Percentiles rank a stretch among this genome's conserved stretches.
phyloP scores from a whole-genome alignment of 2,113 vertebrate genomes.

The Irena cyanogastra region DNA sequence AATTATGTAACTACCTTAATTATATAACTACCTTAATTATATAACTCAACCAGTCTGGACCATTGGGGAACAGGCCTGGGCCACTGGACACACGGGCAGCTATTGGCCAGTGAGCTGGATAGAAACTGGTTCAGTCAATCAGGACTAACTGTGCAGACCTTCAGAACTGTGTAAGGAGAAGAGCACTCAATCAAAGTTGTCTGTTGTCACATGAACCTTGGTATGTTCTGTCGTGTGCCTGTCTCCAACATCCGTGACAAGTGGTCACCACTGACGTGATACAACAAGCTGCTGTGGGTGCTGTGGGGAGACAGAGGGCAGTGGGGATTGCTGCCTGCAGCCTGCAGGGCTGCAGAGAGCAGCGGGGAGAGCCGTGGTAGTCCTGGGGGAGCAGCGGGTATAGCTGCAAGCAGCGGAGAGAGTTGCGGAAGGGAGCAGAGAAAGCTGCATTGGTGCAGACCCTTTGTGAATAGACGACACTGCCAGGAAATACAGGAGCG shows the following conservation, averaged over 20 bases:
- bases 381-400: not conserved
- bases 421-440: not conserved
- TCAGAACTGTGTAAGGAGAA: not conserved
- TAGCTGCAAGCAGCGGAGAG: not conserved
- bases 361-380: fast-evolving
- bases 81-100: too few relatives aligned
- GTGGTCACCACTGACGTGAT: too few relatives aligned
- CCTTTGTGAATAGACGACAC: not conserved
- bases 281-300: not conserved
- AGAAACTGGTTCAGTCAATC: too few relatives aligned
- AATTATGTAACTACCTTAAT: too few relatives aligned
- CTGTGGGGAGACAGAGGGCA: not conserved
- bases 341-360: not conserved
- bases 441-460: fast-evolving
- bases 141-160: not conserved
- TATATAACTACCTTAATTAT: too few relatives aligned
- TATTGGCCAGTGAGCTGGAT: too few relatives aligned
- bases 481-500: not conserved
- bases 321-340: not conserved
- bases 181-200: not conserved
- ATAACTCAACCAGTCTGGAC: too few relatives aligned
- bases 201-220: not conserved
- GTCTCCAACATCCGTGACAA: not conserved
- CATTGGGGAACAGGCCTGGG: too few relatives aligned
- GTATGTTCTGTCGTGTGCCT: not conserved